Evolutionary conservation across 2,888 invertebrate genomes (phyloP).

Genomic region (Drosophila neotestacea): DNA sequence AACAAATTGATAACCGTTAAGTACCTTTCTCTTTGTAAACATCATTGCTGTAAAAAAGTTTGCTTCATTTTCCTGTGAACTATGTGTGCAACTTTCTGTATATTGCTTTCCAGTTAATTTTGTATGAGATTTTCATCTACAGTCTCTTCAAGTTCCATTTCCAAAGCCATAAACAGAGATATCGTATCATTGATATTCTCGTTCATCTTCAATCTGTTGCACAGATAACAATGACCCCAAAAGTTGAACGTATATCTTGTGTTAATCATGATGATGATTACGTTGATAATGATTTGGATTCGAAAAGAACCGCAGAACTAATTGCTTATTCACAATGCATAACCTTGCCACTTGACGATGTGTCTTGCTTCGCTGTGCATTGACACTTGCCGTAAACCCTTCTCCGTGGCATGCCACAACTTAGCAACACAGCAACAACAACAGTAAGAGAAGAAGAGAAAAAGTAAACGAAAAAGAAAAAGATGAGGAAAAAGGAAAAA

Average conservation of each 20-base stretch:
- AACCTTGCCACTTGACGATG: constrained; percentile 73
- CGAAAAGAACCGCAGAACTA: constrained; percentile 67
- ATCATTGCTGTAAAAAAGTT: neutral
- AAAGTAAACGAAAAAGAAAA: neutral
- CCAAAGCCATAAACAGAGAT: constrained; percentile 5
- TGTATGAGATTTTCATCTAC: constrained; percentile 1
- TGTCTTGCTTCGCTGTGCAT: constrained; percentile 59
- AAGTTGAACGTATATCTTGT: constrained; percentile 22
- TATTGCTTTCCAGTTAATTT: constrained; percentile 8
- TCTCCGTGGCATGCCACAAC: neutral
- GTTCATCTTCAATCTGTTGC: constrained; percentile 29
- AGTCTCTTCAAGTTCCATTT: neutral
- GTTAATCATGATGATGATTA: constrained; percentile 9
- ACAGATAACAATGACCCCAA: constrained; percentile 67
- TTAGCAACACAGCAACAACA: neutral
- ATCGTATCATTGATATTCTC: constrained; percentile 21
- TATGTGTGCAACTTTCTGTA: neutral
- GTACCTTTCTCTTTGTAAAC: neutral
- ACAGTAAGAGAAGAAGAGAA: neutral
- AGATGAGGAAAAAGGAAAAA: constrained; percentile 33
- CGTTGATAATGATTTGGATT: constrained; percentile 13
- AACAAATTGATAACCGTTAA: constrained; percentile 8
- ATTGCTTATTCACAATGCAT: constrained; percentile 76
- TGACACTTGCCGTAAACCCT: constrained; percentile 47
- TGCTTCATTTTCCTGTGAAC: neutral